Base-by-base conservation (phyloP, 2,113 vertebrate genomes). In the Hassar affinis region DNA sequence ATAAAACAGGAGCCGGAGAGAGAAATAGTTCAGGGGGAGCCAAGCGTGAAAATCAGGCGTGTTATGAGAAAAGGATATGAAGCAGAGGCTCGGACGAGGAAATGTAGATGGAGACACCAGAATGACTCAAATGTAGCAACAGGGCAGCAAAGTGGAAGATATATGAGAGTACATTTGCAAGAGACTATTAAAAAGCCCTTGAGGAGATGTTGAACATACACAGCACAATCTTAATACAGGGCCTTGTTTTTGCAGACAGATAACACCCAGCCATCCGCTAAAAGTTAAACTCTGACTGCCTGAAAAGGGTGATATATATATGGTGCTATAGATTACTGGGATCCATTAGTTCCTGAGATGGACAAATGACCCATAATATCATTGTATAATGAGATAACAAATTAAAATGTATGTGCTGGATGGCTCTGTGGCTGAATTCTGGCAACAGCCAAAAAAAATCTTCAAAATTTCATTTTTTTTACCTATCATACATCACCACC, bases 21-120 rank as follows among this genome's bases (percentile, higher is more conserved):
- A 47, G 57, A 75, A 75, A 59, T 51, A 76, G 69, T 78, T 84
- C 66, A 56, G 78, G 80, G 78, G 79, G 64, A 88, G 66, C 83
- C 56, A 89, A 92, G 90, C 91, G 82, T 91, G 81, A 93, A 90
- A 86, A 93, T 93, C 88, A 76, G 91, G 87, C 49, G 86, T 84
- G 87, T 82, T 79, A 86, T 85, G 83, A 74, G 85, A 88, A 93
- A 90, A 92, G 92, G 91, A 88, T 86, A 92, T 91, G 81, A 90
- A 80, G 61, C 30, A 78, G 82, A 75, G 77, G 35, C 33, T 69
- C n/a, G 71, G 59, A 84, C 64, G 78, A 84, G 85, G 86, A 81
- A 85, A 75, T 80, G 51, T 45, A 62, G 72, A 81, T 71, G 52
- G 30, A 69, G 47, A 82, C 52, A 17, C n/a, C 33, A 49, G 35